Base-by-base conservation (phyloP, 1,140 invertebrate genomes). In the Theocolax elegans region DNA sequence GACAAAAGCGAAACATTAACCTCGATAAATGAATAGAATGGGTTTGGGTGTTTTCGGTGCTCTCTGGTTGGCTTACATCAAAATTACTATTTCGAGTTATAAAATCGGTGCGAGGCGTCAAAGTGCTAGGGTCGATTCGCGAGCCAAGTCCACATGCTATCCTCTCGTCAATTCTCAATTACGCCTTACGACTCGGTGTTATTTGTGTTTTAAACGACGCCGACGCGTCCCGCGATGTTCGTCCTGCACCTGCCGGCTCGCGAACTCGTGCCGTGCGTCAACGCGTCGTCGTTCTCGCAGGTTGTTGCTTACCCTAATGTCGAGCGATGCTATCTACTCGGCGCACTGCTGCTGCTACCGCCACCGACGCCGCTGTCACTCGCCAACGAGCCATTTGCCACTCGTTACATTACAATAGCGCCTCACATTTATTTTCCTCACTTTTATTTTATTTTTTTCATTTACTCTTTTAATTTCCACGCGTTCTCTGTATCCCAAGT, bases 141-240 rank as follows among this genome's bases (percentile, higher is more conserved):
- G 49, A 19, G 29, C n/a, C n/a, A n/a, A n/a, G n/a, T n/a, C n/a
- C n/a, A 21, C 77, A 77, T 78, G 76, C 79, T 73, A 76, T 74
- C 62, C 73, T 75, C 75, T 76, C 74, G 74, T 80, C 75, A 78
- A 78, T 80, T 77, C 76, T 75, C 74, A 79, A 77, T 80, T 76
- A 79, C 60, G 74, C 7, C 48, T 38, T 0, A 25, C n/a, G 9
- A 44, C 12, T 15, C n/a, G n/a, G 48, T 74, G 72, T 77, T 75
- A 74, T 77, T 77, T 74, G 71, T 74, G 72, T 76, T 74, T 74
- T 66, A 73, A 74, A 62, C 58, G 40, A 72, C 38, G 67, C 70
- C 59, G 58, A 49, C 67, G 68, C n/a, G n/a, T n/a, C n/a, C n/a
- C n/a, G n/a, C n/a, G n/a, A n/a, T n/a, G n/a, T n/a, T n/a, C n/a